These are phyloP conservation scores for Elegia similella DNA, from an alignment of 2,888 invertebrate genomes.

Conservation along the genomic window DNA sequence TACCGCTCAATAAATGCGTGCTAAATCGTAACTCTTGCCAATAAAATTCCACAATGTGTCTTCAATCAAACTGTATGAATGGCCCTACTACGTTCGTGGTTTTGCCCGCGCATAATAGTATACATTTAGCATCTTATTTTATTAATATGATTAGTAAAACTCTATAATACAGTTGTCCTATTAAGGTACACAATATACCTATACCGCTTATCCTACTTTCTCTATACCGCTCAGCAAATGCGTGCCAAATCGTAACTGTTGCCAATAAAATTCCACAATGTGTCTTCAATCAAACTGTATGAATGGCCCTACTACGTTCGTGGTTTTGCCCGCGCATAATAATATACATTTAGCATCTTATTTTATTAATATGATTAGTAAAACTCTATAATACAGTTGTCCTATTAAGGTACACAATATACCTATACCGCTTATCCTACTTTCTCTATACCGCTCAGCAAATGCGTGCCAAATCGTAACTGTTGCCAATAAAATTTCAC, in stretches of 20 bases:
- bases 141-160: too few relatives aligned
- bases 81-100: constrained; percentile 41
- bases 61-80: constrained; percentile 34
- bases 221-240: not conserved
- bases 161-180: not conserved
- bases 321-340: not conserved
- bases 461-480: constrained; percentile 9
- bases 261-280: not conserved
- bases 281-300: not conserved
- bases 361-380: too few relatives aligned
- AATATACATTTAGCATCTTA: too few relatives aligned
- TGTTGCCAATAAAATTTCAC: constrained; percentile 27
- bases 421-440: not conserved
- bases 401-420: not conserved
- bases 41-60: constrained; percentile 24
- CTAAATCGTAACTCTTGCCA: constrained; percentile 21
- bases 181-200: not conserved
- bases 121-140: too few relatives aligned
- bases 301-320: not conserved
- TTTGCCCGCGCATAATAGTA: constrained; percentile 47
- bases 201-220: not conserved
- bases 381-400: not conserved
- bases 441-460: not conserved
- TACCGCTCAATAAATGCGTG: not conserved
- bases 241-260: not conserved